Evolutionary conservation across 2,113 vertebrate genomes (phyloP).

Genomic region (Clarias gariepinus): DNA sequence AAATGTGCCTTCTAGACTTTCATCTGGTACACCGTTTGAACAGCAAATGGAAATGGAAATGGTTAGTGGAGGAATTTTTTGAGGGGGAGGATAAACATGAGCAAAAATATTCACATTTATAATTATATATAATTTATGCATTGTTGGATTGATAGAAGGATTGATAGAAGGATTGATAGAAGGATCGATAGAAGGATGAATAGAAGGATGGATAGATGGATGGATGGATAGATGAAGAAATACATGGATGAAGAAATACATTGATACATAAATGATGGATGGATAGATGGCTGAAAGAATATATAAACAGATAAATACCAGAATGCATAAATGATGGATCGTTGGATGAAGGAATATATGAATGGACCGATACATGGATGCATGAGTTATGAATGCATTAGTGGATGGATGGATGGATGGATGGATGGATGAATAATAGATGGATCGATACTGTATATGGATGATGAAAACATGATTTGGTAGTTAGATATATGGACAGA

Average conservation of each 20-base stretch:
- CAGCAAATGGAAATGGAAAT: background rate
- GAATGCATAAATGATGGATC: background rate
- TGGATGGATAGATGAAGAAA: background rate
- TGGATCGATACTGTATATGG: background rate
- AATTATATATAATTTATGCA: background rate
- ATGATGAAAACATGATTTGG: too few relatives aligned
- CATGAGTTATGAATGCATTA: too few relatives aligned
- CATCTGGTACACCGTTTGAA: background rate
- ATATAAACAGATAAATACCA: background rate
- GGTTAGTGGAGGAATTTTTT: background rate
- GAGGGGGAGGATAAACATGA: background rate
- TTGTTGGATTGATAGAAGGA: background rate
- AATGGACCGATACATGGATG: too few relatives aligned
- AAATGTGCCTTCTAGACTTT: slow-evolving; percentile 7
- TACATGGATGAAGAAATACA: background rate
- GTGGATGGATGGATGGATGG: too few relatives aligned
- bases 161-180: background rate
- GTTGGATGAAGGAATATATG: too few relatives aligned
- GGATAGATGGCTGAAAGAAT: background rate
- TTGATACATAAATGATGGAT: background rate
- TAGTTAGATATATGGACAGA: background rate
- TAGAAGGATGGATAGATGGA: background rate
- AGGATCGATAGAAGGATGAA: too few relatives aligned
- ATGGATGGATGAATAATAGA: too few relatives aligned
- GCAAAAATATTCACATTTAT: background rate